phyloP scores from a whole-genome alignment of 2,113 vertebrate species.

The Lagopus muta region DNA sequence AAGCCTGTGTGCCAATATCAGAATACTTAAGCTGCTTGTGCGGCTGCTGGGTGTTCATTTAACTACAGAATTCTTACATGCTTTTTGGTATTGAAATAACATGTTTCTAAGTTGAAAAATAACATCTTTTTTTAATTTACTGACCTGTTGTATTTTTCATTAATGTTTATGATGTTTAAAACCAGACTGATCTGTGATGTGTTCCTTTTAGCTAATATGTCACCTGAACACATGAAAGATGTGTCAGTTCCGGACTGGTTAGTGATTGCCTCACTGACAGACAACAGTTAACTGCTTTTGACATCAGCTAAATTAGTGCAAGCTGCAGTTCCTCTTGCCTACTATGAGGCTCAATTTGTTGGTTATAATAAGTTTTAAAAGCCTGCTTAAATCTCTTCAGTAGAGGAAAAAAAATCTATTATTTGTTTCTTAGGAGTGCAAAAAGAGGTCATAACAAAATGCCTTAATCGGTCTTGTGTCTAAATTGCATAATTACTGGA shows the following conservation, averaged over 20 bases:
- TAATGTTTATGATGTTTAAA: not conserved
- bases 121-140: not conserved
- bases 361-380: slow-evolving; percentile 28
- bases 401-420: not conserved
- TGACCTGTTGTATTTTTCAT: not conserved
- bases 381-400: not conserved
- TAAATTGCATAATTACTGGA: slow-evolving; percentile 14
- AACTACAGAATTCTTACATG: not conserved
- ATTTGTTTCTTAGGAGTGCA: not conserved
- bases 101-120: not conserved
- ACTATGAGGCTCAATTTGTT: slow-evolving; percentile 30
- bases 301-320: not conserved
- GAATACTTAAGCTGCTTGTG: not conserved
- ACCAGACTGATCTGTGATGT: not conserved
- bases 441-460: slow-evolving; percentile 20
- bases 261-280: not conserved
- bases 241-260: not conserved
- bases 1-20: not conserved
- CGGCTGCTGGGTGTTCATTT: not conserved
- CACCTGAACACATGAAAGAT: not conserved
- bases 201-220: not conserved
- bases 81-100: not conserved
- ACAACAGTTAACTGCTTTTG: not conserved
- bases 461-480: not conserved
- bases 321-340: slow-evolving; percentile 9